Conservation (phyloP, 1,140 invertebrate genomes). For the Drosophila rufa region DNA sequence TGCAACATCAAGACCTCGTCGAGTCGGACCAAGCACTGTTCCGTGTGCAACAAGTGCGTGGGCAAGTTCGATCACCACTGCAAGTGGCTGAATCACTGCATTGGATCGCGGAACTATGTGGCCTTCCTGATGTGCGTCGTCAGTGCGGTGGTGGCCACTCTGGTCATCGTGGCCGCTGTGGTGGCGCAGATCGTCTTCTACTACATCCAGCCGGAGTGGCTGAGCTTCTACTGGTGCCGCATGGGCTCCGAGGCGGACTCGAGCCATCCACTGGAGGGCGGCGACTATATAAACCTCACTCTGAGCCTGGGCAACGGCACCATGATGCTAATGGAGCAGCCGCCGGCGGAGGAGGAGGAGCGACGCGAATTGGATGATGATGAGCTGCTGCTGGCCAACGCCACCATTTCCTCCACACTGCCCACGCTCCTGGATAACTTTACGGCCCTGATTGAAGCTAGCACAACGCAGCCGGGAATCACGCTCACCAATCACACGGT, state of each 20-base stretch:
- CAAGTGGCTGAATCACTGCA: conserved; percentile 99
- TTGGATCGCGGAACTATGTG: conserved; percentile 95
- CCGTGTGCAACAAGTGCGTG: conserved; percentile 98
- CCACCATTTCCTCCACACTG: conserved; percentile 58
- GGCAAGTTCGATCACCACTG: conserved; percentile 97
- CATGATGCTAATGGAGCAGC: conserved; percentile 63
- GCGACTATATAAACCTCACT: conserved; percentile 69
- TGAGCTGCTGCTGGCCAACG: conserved; percentile 18
- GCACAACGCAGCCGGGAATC: conserved; percentile 3
- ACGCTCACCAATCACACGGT: conserved; percentile 50
- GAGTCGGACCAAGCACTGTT: conserved; percentile 95
- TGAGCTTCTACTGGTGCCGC: conserved; percentile 85
- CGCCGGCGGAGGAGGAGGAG: conserved; percentile 3
- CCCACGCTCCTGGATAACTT: conserved; percentile 64
- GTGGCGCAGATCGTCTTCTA: conserved; percentile 89
- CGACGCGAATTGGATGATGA: conserved; percentile 19
- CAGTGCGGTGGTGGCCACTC: conserved; percentile 91
- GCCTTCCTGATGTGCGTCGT: conserved; percentile 94
- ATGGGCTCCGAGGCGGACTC: conserved; percentile 1
- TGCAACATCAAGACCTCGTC: conserved; percentile 93
- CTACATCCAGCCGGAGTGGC: conserved; percentile 86
- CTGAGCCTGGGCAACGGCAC: conserved; percentile 61
- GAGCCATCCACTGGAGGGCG: conserved; percentile 17
- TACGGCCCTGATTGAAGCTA: conserved; percentile 57
- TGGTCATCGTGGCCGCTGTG: conserved; percentile 90